These are phyloP conservation scores for Syngnathus rostellatus DNA, from an alignment of 2,797 vertebrate genomes.

Conservation along the genomic window DNA sequence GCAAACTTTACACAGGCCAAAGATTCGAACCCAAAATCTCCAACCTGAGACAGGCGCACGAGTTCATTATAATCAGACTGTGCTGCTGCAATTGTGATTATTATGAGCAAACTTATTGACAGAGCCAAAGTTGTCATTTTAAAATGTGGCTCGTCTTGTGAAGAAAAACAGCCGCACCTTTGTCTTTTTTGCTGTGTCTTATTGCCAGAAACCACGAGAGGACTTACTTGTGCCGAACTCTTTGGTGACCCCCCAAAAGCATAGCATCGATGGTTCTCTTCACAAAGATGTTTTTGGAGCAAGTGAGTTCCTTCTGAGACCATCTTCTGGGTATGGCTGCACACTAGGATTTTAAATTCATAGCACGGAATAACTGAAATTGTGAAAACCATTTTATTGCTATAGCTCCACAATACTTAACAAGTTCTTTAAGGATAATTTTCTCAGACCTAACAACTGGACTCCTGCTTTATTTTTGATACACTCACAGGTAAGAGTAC, in stretches of 20 bases:
- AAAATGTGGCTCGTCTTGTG: background rate
- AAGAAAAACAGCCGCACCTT: background rate
- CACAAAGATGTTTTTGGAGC: slow-evolving; percentile 95
- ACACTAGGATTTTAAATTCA: background rate
- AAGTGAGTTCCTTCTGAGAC: slow-evolving; percentile 55
- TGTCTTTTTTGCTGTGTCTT: background rate
- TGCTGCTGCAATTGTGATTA: too few species aligned
- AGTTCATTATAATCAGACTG: too few species aligned
- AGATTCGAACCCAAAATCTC: too few species aligned
- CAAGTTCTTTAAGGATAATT: background rate
- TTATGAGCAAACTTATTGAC: background rate
- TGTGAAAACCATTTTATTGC: too few species aligned
- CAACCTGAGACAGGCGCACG: too few species aligned
- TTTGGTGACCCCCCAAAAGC: slow-evolving; percentile 79
- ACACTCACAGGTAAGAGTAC: background rate
- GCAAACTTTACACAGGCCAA: too few species aligned
- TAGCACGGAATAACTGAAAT: background rate
- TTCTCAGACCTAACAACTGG: background rate
- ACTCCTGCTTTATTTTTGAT: background rate
- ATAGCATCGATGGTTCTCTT: slow-evolving; percentile 81
- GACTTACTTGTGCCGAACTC: slow-evolving; percentile 71
- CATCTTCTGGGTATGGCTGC: background rate
- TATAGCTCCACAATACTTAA: too few species aligned
- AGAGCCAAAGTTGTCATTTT: background rate
- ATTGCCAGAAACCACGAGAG: slow-evolving; percentile 76